Base-by-base conservation (phyloP, 2,888 invertebrate genomes). In the Philereme transversata region DNA sequence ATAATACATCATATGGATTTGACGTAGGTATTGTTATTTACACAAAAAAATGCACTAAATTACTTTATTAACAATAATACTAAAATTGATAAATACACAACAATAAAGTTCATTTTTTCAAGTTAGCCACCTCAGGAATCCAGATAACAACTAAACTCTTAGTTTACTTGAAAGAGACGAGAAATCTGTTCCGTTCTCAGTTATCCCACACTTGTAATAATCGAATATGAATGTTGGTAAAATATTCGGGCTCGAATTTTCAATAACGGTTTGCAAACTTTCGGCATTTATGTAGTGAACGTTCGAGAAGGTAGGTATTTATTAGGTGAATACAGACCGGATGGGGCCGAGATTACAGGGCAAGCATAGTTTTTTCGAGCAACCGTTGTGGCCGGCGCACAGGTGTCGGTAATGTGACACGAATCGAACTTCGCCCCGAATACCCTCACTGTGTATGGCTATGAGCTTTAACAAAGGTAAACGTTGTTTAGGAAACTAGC, bases 401-500 rank as follows among this genome's bases (percentile, higher is more conserved):
- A 90, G 90, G 89, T 91, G 90, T 71, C 77, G 69, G 79, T 84
- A 86, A 91, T 88, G 88, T 81, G 81, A 78, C 81, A 82, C 83
- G 78, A 84, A 86, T 81, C 81, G 80, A 83, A 81, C 79, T 77
- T 72, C 69, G 76, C 81, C 76, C 81, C 81, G 79, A 78, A 79
- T 69, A 73, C 71, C 73, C 71, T 71, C 73, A 62, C 73, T 67
- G 61, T 69, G 59, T 71, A 72, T 68, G 64, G 67, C 71, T 72
- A 72, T 69, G 70, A 65, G 62, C 67, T 64, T 60, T 57, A 65
- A 70, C 67, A 64, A 64, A 64, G 60, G 65, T 67, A 63, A 65
- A 56, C 47, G 51, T 35, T 55, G 46, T 50, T 62, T 48, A 6
- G 38, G 55, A 48, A 55, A 48, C 51, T 47, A 55, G 33, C 53